Percentiles rank a stretch among this genome's conserved stretches.
phyloP scores from a whole-genome alignment of 2,113 vertebrate species.

The Ictalurus furcatus region DNA sequence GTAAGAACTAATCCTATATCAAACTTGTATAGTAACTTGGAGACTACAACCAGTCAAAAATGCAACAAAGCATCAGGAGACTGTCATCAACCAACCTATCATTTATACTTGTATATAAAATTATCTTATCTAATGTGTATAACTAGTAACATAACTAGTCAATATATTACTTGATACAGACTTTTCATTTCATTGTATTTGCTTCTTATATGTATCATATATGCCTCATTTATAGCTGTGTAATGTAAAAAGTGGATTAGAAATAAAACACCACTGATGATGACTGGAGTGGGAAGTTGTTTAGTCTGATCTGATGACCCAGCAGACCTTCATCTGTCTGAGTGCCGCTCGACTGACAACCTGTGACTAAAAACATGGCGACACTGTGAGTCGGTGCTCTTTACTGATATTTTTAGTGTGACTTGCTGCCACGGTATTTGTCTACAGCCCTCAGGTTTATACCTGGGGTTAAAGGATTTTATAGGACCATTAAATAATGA shows the following conservation, averaged over 20 bases:
- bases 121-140: background rate
- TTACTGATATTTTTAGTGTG: slow-evolving; percentile 22
- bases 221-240: background rate
- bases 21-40: background rate
- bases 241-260: background rate
- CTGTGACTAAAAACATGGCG: slow-evolving; percentile 5
- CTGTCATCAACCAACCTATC: background rate
- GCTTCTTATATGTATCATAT: background rate
- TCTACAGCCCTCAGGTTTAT: slow-evolving; percentile 2
- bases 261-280: slow-evolving; percentile 25
- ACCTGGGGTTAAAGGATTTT: slow-evolving; percentile 11
- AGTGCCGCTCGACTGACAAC: slow-evolving; percentile 40
- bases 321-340: slow-evolving; percentile 46
- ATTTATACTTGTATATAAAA: background rate
- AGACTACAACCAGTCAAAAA: background rate
- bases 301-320: slow-evolving; percentile 48
- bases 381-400: background rate
- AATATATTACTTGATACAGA: background rate
- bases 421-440: slow-evolving; percentile 17
- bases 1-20: background rate
- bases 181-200: background rate
- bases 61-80: background rate
- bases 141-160: background rate
- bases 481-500: slow-evolving; percentile 28
- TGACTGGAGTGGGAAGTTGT: slow-evolving; percentile 45